Evolutionary conservation across 2,113 vertebrate genomes (phyloP).

Genomic region (Isichthys henryi): DNA sequence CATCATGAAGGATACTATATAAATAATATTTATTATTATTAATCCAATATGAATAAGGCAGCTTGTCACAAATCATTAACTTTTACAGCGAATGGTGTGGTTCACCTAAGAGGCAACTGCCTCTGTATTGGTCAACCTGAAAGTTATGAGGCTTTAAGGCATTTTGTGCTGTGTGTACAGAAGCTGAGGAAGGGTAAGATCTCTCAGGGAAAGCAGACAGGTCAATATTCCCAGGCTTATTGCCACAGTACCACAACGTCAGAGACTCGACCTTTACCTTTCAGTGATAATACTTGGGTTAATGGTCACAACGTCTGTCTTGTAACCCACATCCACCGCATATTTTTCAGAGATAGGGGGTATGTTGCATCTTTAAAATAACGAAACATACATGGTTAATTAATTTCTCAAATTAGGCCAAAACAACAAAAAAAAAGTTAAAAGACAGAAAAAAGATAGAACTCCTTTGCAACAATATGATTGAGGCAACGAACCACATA

Average conservation of each 20-base stretch:
- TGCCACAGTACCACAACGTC: not conserved
- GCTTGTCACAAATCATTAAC: not conserved
- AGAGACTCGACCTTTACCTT: slow-evolving; percentile 61
- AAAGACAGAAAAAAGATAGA: not conserved
- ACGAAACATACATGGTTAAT: not conserved
- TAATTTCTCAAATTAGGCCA: not conserved
- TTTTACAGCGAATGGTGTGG: not conserved
- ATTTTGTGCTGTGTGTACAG: not conserved
- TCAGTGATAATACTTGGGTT: slow-evolving; percentile 97
- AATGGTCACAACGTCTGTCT: slow-evolving; percentile 91
- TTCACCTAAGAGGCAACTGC: not conserved
- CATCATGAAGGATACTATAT: not conserved
- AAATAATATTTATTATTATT: not conserved
- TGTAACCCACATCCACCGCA: slow-evolving; percentile 79
- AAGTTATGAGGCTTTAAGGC: not conserved
- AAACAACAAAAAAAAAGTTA: not conserved
- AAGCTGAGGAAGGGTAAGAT: not conserved
- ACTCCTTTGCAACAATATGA: not conserved
- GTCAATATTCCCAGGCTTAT: not conserved
- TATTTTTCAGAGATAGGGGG: slow-evolving; percentile 90
- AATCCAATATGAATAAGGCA: not conserved
- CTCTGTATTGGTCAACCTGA: not conserved
- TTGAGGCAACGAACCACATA: not conserved
- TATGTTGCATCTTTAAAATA: slow-evolving; percentile 79
- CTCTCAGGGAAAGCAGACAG: not conserved